phyloP scores from a whole-genome alignment of 2,888 invertebrate species.

The Diadegma fenestrale region DNA sequence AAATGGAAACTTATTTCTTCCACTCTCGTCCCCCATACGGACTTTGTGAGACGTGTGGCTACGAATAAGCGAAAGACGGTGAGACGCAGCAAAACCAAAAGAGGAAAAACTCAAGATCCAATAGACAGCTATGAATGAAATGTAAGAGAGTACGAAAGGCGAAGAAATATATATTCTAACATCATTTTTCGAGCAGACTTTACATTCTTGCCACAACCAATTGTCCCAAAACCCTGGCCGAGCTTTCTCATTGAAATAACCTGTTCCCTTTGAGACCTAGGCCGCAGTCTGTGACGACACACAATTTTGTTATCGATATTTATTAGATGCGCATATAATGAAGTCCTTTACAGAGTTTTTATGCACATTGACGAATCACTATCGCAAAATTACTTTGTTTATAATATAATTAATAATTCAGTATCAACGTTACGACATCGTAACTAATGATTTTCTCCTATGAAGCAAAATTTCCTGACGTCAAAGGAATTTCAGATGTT shows the following conservation, averaged over 20 bases:
- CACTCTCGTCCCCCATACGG: slow-evolving; percentile 41
- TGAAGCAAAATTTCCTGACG: too few relatives aligned
- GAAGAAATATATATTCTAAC: not conserved
- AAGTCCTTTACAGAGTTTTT: too few relatives aligned
- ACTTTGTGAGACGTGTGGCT: slow-evolving; percentile 32
- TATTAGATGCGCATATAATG: not conserved
- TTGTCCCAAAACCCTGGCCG: slow-evolving; percentile 44
- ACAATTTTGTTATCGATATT: not conserved
- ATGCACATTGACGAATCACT: too few relatives aligned
- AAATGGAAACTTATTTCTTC: slow-evolving; percentile 56
- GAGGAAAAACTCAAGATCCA: slow-evolving; percentile 34
- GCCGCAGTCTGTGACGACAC: not conserved
- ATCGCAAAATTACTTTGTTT: too few relatives aligned
- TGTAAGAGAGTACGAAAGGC: slow-evolving; percentile 8
- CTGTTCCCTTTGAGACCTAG: slow-evolving; percentile 14
- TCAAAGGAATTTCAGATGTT: too few relatives aligned
- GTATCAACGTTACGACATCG: too few relatives aligned
- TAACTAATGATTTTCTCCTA: too few relatives aligned
- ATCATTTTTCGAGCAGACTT: slow-evolving; percentile 14
- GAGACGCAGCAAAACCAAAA: slow-evolving; percentile 15
- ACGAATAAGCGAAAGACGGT: slow-evolving; percentile 41
- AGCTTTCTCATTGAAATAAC: slow-evolving; percentile 26
- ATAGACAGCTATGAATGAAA: slow-evolving; percentile 27
- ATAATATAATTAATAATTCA: too few relatives aligned
- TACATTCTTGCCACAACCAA: slow-evolving; percentile 49